phyloP scores from a whole-genome alignment of 2,797 vertebrate species.

The Acomys russatus region DNA sequence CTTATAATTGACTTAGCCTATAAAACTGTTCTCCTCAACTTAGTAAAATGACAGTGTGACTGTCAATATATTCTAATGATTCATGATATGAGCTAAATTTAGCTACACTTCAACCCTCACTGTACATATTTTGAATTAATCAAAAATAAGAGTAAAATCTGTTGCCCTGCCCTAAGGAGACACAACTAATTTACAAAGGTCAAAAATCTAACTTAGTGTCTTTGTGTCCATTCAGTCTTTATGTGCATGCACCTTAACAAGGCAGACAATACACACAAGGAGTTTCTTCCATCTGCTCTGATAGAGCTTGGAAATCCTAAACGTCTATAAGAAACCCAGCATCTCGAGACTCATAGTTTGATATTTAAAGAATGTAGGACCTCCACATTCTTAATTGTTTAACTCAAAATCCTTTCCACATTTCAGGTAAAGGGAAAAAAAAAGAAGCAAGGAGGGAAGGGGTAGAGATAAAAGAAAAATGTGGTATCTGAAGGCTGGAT shows the following conservation, averaged over 20 bases:
- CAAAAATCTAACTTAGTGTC: slow-evolving; percentile 48
- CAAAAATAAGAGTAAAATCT: slow-evolving; percentile 80
- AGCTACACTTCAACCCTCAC: slow-evolving; percentile 68
- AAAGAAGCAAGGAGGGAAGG: accelerated
- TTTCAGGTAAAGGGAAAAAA: background rate
- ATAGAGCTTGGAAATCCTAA: slow-evolving; percentile 40
- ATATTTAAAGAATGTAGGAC: slow-evolving; percentile 53
- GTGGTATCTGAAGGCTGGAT: background rate
- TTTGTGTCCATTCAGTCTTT: background rate
- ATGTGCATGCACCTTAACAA: background rate
- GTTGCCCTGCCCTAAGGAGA: slow-evolving; percentile 64
- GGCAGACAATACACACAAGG: background rate
- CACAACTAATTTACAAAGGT: slow-evolving; percentile 69
- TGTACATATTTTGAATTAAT: slow-evolving; percentile 74
- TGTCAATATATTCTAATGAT: slow-evolving; percentile 74
- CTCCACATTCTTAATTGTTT: slow-evolving; percentile 23
- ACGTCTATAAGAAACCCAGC: slow-evolving; percentile 26
- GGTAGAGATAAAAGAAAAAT: background rate
- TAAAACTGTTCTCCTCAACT: slow-evolving; percentile 58
- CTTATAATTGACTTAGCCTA: slow-evolving; percentile 62
- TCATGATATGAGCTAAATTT: slow-evolving; percentile 79
- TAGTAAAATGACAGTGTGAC: slow-evolving; percentile 69
- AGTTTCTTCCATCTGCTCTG: slow-evolving; percentile 19
- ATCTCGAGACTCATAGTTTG: slow-evolving; percentile 39
- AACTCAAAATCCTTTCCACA: slow-evolving; percentile 21